phyloP scores from a whole-genome alignment of 2,113 vertebrate species.

The Heloderma charlesbogerti region DNA sequence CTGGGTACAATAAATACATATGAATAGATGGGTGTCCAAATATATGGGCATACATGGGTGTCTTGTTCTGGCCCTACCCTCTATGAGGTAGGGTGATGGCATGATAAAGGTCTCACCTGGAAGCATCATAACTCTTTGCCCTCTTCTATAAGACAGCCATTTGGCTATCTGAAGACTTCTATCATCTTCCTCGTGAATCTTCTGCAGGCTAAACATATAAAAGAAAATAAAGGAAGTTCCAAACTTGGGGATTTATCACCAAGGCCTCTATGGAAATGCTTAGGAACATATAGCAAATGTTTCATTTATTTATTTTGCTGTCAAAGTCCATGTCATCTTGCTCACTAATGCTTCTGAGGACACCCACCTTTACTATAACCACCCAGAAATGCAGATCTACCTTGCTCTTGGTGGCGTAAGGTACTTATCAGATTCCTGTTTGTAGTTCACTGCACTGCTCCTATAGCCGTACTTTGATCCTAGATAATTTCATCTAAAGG shows the following conservation, averaged over 20 bases:
- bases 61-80: no score
- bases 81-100: no score
- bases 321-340: not conserved
- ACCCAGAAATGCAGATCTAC: conserved; percentile 62
- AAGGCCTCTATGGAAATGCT: not conserved
- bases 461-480: conserved; percentile 61
- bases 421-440: conserved; percentile 56
- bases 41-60: no score
- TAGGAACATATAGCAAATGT: conserved; percentile 18
- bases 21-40: not conserved
- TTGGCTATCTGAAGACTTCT: no score
- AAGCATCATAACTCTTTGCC: no score
- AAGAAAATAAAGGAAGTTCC: not conserved
- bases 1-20: not conserved
- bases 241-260: not conserved
- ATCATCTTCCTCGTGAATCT: no score
- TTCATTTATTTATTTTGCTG: not conserved
- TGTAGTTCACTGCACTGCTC: not conserved
- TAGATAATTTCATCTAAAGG: conserved; percentile 57
- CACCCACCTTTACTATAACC: conserved; percentile 5
- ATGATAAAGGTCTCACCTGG: no score
- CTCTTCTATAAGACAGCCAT: no score
- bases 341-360: conserved; percentile 10
- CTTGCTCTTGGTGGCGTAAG: conserved; percentile 43
- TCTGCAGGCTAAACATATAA: not conserved